A percentile compares a stretch with the other conserved stretches of the same genome.
These are phyloP conservation scores for Drosophila lacicola DNA, from an alignment of 2,888 invertebrate genomes.

Conservation along the genomic window DNA sequence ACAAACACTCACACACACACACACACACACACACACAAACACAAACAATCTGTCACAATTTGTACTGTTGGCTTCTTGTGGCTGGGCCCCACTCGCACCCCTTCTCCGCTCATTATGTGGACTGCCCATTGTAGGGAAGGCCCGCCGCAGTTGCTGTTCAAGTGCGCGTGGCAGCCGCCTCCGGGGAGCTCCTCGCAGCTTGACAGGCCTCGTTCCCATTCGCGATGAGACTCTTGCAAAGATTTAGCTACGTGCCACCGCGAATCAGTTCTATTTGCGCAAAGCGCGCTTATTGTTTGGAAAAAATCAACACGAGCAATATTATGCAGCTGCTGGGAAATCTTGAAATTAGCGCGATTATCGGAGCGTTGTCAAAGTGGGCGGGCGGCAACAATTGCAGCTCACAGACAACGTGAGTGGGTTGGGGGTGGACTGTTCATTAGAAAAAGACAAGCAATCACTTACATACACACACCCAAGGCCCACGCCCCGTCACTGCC, in stretches of 20 bases:
- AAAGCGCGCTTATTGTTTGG: conserved; percentile 78
- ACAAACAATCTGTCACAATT: conserved; percentile 38
- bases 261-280: conserved; percentile 70
- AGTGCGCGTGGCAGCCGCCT: conserved; percentile 71
- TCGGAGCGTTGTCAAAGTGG: conserved; percentile 78
- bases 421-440: conserved; percentile 42
- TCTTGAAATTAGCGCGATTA: conserved; percentile 85
- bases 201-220: conserved; percentile 41
- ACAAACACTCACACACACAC: conserved; percentile 18
- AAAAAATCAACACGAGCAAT: conserved; percentile 65
- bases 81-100: background rate
- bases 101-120: conserved; percentile 37
- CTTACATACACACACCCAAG: conserved; percentile 48
- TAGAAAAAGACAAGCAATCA: conserved; percentile 78
- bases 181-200: conserved; percentile 67
- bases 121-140: conserved; percentile 51
- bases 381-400: conserved; percentile 62
- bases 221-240: conserved; percentile 36
- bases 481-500: background rate
- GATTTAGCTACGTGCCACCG: conserved; percentile 39
- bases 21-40: conserved; percentile 1
- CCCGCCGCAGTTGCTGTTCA: conserved; percentile 53
- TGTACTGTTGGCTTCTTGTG: conserved; percentile 54
- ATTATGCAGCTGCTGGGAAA: conserved; percentile 81
- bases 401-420: conserved; percentile 13